Evolutionary conservation across 1,140 invertebrate species (phyloP), one percentile per base, ranked within the genome.

Genomic region (Ylistrum balloti): DNA sequence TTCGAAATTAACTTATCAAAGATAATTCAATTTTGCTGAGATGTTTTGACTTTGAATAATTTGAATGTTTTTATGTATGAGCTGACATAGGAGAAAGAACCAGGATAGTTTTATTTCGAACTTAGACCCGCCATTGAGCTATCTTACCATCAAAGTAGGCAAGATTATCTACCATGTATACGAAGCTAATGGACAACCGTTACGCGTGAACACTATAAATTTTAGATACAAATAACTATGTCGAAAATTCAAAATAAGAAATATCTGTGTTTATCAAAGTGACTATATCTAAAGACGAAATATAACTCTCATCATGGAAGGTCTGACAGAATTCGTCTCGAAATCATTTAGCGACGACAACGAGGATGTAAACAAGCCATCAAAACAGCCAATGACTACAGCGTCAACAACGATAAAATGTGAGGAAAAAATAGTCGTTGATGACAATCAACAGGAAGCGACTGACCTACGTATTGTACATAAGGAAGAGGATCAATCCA

Each of bases 11-110:
- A 74, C 56, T 74, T 74, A 74, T 74, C 56, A 74, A 74, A 74
- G 56, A 74, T 74, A 74, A 74, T 74, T 74, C 56, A 74, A 74
- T 74, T 74, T 74, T 28, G 56, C n/a, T 74, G 56, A 74, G 56
- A 74, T 74, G 56, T 74, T 74, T 74, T 74, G 56, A 74, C 56
- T 74, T 74, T 74, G 56, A 74, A 74, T 74, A 74, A 74, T 74
- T 28, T 17, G 22, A 74, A 74, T 28, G 56, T 74, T 74, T 74
- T 74, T 74, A 28, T 74, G 56, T 74, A 74, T 74, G 22, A n/a
- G 22, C 13, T n/a, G 56, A 74, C 56, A 74, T 11, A 74, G 1
- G 56, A 74, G n/a, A 74, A 0, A n/a, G 56, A 74, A 28, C 22
- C 5, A 74, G n/a, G n/a, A n/a, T 28, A 74, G 56, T 74, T 74